Evolutionary conservation across 2,797 vertebrate species (phyloP), one percentile per base, ranked within the genome.

Genomic region (Microctenopoma lineatum): DNA sequence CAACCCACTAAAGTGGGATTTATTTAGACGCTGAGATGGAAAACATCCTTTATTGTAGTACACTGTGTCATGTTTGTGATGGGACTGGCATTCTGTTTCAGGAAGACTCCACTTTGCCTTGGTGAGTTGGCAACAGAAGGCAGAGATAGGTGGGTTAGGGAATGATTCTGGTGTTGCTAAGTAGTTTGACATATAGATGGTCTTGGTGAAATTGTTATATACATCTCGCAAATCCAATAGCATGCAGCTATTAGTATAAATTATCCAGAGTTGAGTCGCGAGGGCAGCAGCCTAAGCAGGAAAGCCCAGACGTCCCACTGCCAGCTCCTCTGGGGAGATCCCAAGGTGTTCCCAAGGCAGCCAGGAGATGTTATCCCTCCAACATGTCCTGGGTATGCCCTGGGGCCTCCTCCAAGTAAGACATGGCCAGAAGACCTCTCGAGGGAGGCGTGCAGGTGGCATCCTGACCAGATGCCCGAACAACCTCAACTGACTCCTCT

Each of bases 211-310:
- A 85, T 85, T 51, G 82, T 87, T 88, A 84, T 86, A 85, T 92
- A 90, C 78, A 89, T 91, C 87, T 84, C 79, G 64, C 81, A 85
- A 90, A 92, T 84, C 84, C 72, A 73, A 74, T 58, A 50, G 70
- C 78, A 52, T 70, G 77, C 83, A 80, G 64, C 84, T 91, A 92
- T 92, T 81, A 85, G 80, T 78, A 84, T 79, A 61, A 66, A 92
- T 87, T 80, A 69, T 3, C 21, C 21, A 21, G 21, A 21, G 53
- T 36, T 21, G 74, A 82, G 73, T 80, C 73, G 21, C 2, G 21
- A 21, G 21, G 21, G 21, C 21, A 21, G 21, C 21, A 1, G 21
- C 21, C 21, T 21, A 21, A 21, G 21, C 21, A 21, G 21, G 21
- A 21, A 21, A 21, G 1, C 21, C 21, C 21, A 21, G 21, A 21